A percentile compares a stretch with the other conserved stretches of the same genome.
Conservation (phyloP, 2,888 invertebrate genomes). For the Pteria penguin region DNA sequence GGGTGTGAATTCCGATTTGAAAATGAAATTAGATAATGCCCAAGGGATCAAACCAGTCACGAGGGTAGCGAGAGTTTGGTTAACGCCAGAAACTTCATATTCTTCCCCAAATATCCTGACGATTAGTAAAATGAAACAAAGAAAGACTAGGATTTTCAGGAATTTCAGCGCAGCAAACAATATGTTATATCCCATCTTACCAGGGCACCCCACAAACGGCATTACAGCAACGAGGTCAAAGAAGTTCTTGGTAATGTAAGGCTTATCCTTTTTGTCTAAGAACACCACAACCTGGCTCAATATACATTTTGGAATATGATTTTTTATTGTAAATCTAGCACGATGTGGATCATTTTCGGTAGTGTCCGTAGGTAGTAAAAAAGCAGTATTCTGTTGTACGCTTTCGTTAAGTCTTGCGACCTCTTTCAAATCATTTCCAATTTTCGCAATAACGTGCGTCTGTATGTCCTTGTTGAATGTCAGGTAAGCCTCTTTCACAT, state of each 20-base stretch:
- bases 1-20: not conserved
- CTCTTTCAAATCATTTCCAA: constrained; percentile 43
- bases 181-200: constrained; percentile 41
- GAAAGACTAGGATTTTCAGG: constrained; percentile 42
- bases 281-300: constrained; percentile 40
- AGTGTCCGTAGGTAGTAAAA: constrained; percentile 25
- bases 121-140: constrained; percentile 53
- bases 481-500: constrained; percentile 70
- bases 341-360: too few species aligned
- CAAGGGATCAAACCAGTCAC: constrained; percentile 55
- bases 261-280: constrained; percentile 42
- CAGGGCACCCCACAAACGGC: constrained; percentile 48
- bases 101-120: constrained; percentile 55
- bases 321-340: too few species aligned
- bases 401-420: constrained; percentile 19
- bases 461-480: constrained; percentile 70
- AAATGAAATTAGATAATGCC: constrained; percentile 46
- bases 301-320: constrained; percentile 32
- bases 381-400: constrained; percentile 67
- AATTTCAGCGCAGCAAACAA: constrained; percentile 42
- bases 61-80: constrained; percentile 50
- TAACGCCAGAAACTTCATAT: constrained; percentile 50
- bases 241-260: constrained; percentile 49
- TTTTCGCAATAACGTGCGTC: constrained; percentile 51
- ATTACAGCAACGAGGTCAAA: constrained; percentile 48